Percentiles rank a stretch among this genome's conserved stretches.
These are phyloP conservation scores for Himantopus leucocephalus DNA, from an alignment of 2,113 vertebrate species.

Conservation along the genomic window DNA sequence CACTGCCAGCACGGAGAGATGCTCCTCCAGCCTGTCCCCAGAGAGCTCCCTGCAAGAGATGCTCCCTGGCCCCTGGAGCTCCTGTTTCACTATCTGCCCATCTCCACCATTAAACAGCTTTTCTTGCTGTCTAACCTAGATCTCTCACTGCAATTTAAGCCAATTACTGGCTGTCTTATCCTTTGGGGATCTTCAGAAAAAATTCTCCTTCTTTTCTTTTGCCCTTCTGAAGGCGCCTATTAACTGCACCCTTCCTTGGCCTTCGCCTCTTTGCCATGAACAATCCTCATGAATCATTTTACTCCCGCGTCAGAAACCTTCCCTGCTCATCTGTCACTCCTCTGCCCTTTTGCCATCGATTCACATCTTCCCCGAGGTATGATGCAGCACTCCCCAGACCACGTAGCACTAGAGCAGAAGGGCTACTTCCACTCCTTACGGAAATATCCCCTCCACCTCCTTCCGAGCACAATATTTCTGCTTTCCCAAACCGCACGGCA, in stretches of 20 bases:
- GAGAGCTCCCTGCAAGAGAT: not conserved
- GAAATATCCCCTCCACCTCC: not conserved
- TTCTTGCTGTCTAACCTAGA: not conserved
- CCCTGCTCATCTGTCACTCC: not conserved
- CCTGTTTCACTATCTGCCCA: not conserved
- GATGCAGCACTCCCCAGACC: no score
- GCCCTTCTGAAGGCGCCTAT: not conserved
- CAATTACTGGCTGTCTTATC: not conserved
- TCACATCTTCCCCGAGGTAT: not conserved
- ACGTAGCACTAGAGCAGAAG: not conserved
- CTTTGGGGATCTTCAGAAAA: not conserved
- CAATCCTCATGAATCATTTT: not conserved
- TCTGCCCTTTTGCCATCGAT: not conserved
- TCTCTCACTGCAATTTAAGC: not conserved
- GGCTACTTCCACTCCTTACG: not conserved
- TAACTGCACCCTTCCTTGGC: not conserved
- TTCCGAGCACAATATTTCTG: not conserved
- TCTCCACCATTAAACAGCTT: not conserved
- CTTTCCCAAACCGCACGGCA: not conserved
- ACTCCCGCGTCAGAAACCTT: not conserved
- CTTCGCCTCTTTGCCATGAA: not conserved
- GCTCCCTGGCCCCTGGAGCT: not conserved
- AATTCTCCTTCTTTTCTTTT: not conserved
- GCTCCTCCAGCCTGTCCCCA: not conserved
- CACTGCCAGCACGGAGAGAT: not conserved